Evolutionary conservation across 2,797 vertebrate genomes (phyloP), one percentile per base, ranked within the genome.

Genomic region (Coracias cyanogaster): DNA sequence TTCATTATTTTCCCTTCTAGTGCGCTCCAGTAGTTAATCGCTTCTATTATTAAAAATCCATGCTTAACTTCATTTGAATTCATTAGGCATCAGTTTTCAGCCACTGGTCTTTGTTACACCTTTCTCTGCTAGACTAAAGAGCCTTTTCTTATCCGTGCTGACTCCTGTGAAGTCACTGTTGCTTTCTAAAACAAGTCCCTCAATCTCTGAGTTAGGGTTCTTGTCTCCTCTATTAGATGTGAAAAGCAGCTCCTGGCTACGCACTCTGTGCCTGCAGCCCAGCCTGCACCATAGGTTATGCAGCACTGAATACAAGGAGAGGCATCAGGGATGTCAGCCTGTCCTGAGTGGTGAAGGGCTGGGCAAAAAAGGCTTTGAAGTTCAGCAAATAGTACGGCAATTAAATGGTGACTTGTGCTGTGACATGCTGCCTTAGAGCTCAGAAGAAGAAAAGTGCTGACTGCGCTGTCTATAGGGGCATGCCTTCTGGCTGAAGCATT

Each of bases 41-140:
- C 39, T 77, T 82, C 43, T 57, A 33, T 67, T 95, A 85, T 74
- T 72, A 91, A 85, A 92, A 93, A 92, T 57, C 62, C 43, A 9
- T 55, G 48, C n/a, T 37, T 51, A 69, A 48, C 46, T 86, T 93
- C 22, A 90, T 95, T 74, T 78, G 57, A 92, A 91, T 95, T 94
- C 57, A 45, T 67, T 72, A 45, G 4, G 43, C 70, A 82, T 61
- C 74, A 74, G 48, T 71, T 94, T 86, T 70, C 52, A 90, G 6
- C 8, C 64, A 39, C 60, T 31, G 19, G 48, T 58, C 48, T 89
- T 90, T 65, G 31, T 92, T 79, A 26, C 2, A 60, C 48, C 70
- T 90, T 93, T 82, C 55, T 82, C 66, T 61, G 35, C 12, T 28
- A 60, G 61, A 55, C 28, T 67, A 29, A 84, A 85, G 21, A 61